Percentiles rank a stretch among this genome's conserved stretches.
Evolutionary conservation across 2,797 vertebrate species (phyloP).

Genomic region (Poeciliopsis gracilis): DNA sequence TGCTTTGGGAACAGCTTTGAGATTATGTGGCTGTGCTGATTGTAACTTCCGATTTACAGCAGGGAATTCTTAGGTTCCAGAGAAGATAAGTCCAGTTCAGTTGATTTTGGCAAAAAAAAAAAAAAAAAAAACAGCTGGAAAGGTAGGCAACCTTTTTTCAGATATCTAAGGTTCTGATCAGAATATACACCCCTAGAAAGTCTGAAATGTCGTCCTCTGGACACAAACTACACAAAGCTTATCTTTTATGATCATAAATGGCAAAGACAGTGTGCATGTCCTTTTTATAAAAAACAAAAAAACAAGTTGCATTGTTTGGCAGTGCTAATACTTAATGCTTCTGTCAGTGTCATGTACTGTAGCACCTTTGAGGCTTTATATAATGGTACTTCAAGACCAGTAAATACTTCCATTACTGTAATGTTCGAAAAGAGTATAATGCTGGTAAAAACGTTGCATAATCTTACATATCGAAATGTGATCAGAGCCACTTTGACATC

Average conservation of each 20-base stretch:
- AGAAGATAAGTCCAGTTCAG: slow-evolving; percentile 56
- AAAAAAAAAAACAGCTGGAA: slow-evolving; percentile 35
- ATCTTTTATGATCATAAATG: slow-evolving; percentile 58
- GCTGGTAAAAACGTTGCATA: background rate
- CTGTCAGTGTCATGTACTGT: background rate
- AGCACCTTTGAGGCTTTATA: background rate
- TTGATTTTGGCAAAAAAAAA: slow-evolving; percentile 52
- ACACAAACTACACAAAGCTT: slow-evolving; percentile 50
- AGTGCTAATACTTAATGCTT: background rate
- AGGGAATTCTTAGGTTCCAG: slow-evolving; percentile 46
- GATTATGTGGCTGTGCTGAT: slow-evolving; percentile 51
- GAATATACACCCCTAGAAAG: slow-evolving; percentile 44
- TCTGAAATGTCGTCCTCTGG: slow-evolving; percentile 48
- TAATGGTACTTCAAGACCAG: background rate
- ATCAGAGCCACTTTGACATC: background rate
- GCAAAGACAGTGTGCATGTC: slow-evolving; percentile 2
- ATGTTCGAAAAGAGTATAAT: background rate
- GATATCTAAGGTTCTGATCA: slow-evolving; percentile 65
- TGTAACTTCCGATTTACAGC: slow-evolving; percentile 55
- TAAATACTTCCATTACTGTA: background rate
- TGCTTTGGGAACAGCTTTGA: slow-evolving; percentile 30
- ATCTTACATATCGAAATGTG: background rate
- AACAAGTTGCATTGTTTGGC: background rate
- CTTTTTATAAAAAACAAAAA: slow-evolving; percentile 5
- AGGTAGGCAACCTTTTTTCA: slow-evolving; percentile 60